phyloP scores from a whole-genome alignment of 1,140 invertebrate species.

The Gonatopus flavifemur region DNA sequence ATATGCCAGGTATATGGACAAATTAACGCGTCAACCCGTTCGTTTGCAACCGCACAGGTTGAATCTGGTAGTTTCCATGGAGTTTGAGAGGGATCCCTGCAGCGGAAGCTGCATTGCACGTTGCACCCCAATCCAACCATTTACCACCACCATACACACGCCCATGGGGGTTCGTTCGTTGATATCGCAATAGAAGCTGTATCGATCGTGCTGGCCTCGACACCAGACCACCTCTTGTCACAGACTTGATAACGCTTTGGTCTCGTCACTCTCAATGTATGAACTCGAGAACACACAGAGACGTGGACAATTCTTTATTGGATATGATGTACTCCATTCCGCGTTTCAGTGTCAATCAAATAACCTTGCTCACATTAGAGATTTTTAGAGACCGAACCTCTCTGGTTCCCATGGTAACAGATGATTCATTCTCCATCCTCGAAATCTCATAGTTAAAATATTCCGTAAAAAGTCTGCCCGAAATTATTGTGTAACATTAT shows the following conservation, averaged over 20 bases:
- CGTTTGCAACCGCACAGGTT: constrained; percentile 15
- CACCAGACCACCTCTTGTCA: constrained; percentile 48
- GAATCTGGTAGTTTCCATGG: constrained; percentile 29
- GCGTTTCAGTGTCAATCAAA: too few relatives aligned
- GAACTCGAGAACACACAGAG: too few relatives aligned
- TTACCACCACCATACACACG: constrained; percentile 24
- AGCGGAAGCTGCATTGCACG: constrained; percentile 1
- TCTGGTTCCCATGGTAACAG: too few relatives aligned
- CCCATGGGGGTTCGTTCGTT: constrained; percentile 46
- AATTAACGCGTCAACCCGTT: constrained; percentile 15
- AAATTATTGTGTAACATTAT: too few relatives aligned
- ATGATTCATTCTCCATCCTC: too few relatives aligned
- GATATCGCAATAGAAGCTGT: constrained; percentile 54
- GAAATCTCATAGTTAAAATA: too few relatives aligned
- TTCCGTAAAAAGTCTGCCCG: too few relatives aligned
- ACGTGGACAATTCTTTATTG: too few relatives aligned
- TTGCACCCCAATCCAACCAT: constrained; percentile 4
- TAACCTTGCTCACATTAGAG: too few relatives aligned
- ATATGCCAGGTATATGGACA: too few relatives aligned
- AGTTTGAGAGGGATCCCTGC: constrained; percentile 26
- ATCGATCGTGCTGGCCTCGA: constrained; percentile 46
- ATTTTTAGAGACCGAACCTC: too few relatives aligned
- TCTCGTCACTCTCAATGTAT: constrained; percentile 20
- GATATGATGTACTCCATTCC: too few relatives aligned
- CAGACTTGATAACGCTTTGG: constrained; percentile 52